A percentile compares a stretch with the other conserved stretches of the same genome.
phyloP scores from a whole-genome alignment of 2,888 invertebrate genomes.

The Lysandra bellargus region DNA sequence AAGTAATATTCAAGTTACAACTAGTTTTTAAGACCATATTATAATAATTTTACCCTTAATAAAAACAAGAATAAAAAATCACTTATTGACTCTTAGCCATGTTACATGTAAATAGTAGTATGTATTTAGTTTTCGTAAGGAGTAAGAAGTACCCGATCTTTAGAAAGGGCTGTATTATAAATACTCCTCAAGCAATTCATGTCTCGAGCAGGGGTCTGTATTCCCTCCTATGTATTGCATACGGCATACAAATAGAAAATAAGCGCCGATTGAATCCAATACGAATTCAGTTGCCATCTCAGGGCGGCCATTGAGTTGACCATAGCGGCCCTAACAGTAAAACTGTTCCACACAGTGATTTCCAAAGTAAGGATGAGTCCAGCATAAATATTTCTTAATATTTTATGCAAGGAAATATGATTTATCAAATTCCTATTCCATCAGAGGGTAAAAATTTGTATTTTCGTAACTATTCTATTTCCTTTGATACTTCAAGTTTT shows the following conservation, averaged over 20 bases:
- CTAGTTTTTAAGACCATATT: no score
- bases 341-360: not conserved
- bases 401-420: not conserved
- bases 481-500: no score
- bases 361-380: not conserved
- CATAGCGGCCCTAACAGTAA: not conserved
- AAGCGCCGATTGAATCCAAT: not conserved
- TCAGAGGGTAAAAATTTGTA: no score
- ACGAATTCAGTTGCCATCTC: constrained; percentile 5
- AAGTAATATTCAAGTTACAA: no score
- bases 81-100: no score
- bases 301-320: constrained; percentile 5
- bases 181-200: not conserved
- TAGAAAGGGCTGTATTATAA: not conserved
- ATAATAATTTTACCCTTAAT: no score
- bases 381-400: not conserved
- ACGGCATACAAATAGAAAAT: constrained; percentile 1
- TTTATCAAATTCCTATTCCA: not conserved
- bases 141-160: not conserved
- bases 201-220: not conserved
- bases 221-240: not conserved
- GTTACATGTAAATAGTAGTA: no score
- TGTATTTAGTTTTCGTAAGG: not conserved
- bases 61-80: no score
- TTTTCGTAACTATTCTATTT: no score